Conservation (phyloP, 2,113 vertebrate species). For the Paracanthobrama guichenoti region DNA sequence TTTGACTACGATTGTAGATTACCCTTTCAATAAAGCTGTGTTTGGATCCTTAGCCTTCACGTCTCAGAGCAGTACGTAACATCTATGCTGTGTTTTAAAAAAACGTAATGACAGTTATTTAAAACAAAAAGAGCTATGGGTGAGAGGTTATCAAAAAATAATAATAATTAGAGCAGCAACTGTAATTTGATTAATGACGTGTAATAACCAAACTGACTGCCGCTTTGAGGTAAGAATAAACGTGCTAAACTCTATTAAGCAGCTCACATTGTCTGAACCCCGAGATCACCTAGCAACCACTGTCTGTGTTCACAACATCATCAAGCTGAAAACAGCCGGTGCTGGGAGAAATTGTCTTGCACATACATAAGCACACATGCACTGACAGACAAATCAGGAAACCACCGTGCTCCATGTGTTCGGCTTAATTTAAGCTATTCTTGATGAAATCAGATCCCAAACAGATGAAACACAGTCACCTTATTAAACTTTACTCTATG, state of each 20-base stretch:
- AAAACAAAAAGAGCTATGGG: neutral
- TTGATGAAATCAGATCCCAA: conserved; percentile 12
- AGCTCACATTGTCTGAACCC: conserved; percentile 54
- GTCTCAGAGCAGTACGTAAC: too few relatives aligned
- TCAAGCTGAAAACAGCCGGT: conserved; percentile 58
- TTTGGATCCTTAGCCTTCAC: too few relatives aligned
- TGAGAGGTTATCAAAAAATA: neutral
- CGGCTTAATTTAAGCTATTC: neutral
- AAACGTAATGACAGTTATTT: neutral
- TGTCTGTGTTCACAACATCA: conserved; percentile 70
- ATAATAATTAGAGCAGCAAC: neutral
- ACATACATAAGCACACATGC: conserved; percentile 47
- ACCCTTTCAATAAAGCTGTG: too few relatives aligned
- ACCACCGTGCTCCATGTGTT: neutral
- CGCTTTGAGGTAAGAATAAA: conserved; percentile 57
- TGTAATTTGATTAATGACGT: conserved; percentile 37
- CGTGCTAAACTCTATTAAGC: conserved; percentile 63
- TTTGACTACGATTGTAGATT: too few relatives aligned
- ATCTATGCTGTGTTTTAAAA: neutral
- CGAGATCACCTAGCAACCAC: conserved; percentile 61
- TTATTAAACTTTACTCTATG: neutral
- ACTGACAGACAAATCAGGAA: conserved; percentile 37
- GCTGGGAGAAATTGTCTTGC: conserved; percentile 46
- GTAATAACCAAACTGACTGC: neutral
- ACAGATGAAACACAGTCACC: neutral